phyloP scores from a whole-genome alignment of 2,113 vertebrate genomes.

The Indicator maculatus region DNA sequence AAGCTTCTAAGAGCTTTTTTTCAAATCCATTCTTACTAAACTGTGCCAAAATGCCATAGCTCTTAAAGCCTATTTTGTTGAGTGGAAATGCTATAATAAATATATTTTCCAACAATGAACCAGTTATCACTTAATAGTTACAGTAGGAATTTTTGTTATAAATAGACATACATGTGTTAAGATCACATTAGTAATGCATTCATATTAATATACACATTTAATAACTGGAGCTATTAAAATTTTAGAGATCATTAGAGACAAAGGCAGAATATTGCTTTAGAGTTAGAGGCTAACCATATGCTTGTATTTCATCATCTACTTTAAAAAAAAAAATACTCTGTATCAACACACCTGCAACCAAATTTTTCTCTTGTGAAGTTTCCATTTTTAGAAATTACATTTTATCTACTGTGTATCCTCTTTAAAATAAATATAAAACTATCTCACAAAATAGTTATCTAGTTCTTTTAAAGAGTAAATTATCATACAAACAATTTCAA shows the following conservation, averaged over 20 bases:
- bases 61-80: not conserved
- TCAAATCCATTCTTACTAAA: not conserved
- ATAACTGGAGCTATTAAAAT: not conserved
- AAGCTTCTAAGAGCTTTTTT: not conserved
- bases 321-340: not conserved
- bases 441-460: not conserved
- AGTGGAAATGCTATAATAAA: not conserved
- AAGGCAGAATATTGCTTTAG: not conserved
- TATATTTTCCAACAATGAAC: not conserved
- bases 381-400: not conserved
- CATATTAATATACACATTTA: not conserved
- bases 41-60: not conserved
- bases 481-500: not conserved
- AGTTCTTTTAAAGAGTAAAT: not conserved
- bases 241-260: not conserved
- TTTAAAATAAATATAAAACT: not conserved
- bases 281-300: not conserved
- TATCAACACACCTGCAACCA: not conserved
- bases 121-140: not conserved
- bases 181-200: not conserved
- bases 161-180: not conserved
- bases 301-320: not conserved
- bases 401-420: not conserved
- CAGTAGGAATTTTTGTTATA: not conserved
- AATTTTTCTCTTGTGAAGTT: not conserved